Evolutionary conservation across 23 tunicate genomes (phyloP).

Genomic region (Styela plicata): DNA sequence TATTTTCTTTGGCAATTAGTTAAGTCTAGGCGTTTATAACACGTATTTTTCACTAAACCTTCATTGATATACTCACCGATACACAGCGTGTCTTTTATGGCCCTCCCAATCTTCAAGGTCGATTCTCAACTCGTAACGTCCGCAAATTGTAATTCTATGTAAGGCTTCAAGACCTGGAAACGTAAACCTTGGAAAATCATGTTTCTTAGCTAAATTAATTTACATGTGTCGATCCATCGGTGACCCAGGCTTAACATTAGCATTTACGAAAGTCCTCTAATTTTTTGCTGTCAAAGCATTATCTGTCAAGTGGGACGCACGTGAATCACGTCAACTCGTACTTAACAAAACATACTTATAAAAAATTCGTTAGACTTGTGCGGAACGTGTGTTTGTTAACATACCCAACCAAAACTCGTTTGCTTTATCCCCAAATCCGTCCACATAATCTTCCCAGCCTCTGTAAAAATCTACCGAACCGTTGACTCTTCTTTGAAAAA

Average conservation of each 20-base stretch:
- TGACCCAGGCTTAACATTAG: too few relatives aligned
- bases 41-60: not conserved
- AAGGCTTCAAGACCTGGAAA: slow-evolving; percentile 29
- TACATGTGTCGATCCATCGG: not conserved
- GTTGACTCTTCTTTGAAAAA: not conserved
- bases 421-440: not conserved
- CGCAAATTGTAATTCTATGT: slow-evolving; percentile 3
- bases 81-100: slow-evolving; percentile 6
- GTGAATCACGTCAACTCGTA: too few relatives aligned
- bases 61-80: not conserved
- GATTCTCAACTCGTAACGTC: slow-evolving; percentile 17
- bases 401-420: not conserved
- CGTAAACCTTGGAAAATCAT: not conserved
- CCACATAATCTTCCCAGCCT: not conserved
- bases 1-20: not conserved
- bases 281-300: too few relatives aligned
- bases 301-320: too few relatives aligned
- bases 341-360: too few relatives aligned
- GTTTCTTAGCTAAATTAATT: too few relatives aligned
- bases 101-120: slow-evolving; percentile 30
- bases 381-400: too few relatives aligned
- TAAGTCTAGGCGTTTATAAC: not conserved
- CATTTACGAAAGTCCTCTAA: too few relatives aligned
- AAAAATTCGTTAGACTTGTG: too few relatives aligned
- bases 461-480: not conserved